Conservation (phyloP, 2,797 vertebrate genomes). For the Adrianichthys oophorus region DNA sequence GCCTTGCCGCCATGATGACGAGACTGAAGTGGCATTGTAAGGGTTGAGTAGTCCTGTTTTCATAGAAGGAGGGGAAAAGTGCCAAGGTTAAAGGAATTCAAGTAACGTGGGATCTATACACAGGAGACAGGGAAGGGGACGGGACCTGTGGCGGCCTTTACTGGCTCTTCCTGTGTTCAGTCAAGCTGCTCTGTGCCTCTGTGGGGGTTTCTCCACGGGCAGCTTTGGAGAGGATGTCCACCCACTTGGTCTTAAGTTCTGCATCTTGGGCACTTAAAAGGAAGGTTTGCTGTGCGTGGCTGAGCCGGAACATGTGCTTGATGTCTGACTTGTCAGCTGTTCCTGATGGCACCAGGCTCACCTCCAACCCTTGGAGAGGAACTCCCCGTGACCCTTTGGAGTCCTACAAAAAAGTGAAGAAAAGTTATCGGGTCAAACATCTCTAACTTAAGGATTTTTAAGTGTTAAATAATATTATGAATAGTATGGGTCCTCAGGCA, state of each 20-base stretch:
- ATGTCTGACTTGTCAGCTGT: constrained; percentile 76
- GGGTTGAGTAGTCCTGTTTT: constrained; percentile 70
- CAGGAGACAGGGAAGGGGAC: constrained; percentile 49
- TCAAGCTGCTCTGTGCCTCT: constrained; percentile 43
- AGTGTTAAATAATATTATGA: no score
- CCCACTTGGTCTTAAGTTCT: constrained; percentile 84
- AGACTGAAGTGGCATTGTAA: constrained; percentile 57
- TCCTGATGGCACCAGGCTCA: constrained; percentile 55
- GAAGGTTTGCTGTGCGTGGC: constrained; percentile 81
- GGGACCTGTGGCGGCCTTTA: constrained; percentile 64
- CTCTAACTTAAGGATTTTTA: no score
- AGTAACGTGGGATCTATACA: constrained; percentile 80
- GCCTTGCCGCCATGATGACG: constrained; percentile 39
- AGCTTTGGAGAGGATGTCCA: constrained; percentile 81
- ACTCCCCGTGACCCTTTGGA: constrained; percentile 69
- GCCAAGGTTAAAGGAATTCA: constrained; percentile 86
- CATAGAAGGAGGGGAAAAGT: constrained; percentile 71
- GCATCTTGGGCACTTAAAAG: constrained; percentile 83
- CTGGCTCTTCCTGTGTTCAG: constrained; percentile 75
- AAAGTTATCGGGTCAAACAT: no score
- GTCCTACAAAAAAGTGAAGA: constrained; percentile 70
- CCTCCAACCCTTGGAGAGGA: constrained; percentile 81
- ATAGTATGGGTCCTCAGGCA: no score
- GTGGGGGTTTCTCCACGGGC: constrained; percentile 67
- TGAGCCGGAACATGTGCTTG: constrained; percentile 81